Evolutionary conservation across 1,140 invertebrate species (phyloP), one percentile per base, ranked within the genome.

Genomic region (Micrasema minimum): DNA sequence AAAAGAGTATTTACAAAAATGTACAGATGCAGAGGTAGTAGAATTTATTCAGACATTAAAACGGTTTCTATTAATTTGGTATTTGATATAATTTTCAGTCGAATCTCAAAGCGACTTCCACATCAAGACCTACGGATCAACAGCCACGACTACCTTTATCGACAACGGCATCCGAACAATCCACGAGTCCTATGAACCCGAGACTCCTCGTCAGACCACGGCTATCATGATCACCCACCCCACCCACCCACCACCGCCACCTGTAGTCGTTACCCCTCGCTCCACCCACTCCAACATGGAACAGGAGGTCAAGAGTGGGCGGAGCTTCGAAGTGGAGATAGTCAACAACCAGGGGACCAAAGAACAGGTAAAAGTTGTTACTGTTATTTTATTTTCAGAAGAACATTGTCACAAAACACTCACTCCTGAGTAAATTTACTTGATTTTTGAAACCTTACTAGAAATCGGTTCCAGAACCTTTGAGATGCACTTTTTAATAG

Each of bases 51-150:
- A n/a, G n/a, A n/a, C n/a, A n/a, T n/a, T n/a, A n/a, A n/a, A n/a
- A n/a, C n/a, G n/a, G n/a, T n/a, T n/a, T n/a, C n/a, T n/a, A n/a
- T n/a, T n/a, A n/a, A n/a, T n/a, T n/a, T n/a, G n/a, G n/a, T n/a
- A n/a, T n/a, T n/a, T n/a, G n/a, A n/a, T n/a, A n/a, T n/a, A n/a
- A n/a, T 72, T 86, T 84, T 38, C 82, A 96, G 94, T 95, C 74
- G 93, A 95, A 80, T 92, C 93, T 5, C 93, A 95, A 80, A 92
- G 92, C 80, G 92, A 95, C 80, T 95, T 93, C 81, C 93, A 95
- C 80, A 88, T 91, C 78, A 90, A 90, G 75, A 89, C 81, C 14
- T 85, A 85, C 72, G 81, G 81, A 20, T 77, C 80, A 0, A 72
- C 81, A 7, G 71, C 79, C 0, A 84, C 81, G 1, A 82, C 82